A percentile compares a stretch with the other conserved stretches of the same genome.
Conservation (phyloP, 2,113 vertebrate genomes). For the Ctenomys sociabilis region DNA sequence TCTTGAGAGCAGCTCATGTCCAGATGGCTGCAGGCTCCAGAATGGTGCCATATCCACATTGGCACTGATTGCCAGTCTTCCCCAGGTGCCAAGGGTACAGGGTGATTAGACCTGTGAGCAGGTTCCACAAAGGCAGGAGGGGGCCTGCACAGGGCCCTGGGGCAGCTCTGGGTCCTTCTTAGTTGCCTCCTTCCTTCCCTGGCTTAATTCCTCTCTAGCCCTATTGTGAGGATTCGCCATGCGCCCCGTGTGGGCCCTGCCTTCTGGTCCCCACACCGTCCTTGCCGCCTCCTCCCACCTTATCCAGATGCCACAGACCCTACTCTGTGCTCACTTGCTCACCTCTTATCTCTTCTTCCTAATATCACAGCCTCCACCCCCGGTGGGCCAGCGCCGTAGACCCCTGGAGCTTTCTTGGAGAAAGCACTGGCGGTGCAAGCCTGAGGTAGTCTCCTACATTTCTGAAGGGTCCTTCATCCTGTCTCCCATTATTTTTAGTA, state of each 20-base stretch:
- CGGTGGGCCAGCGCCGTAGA: background rate
- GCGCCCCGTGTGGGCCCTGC: background rate
- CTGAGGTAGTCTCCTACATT: background rate
- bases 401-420: background rate
- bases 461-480: background rate
- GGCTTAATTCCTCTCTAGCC: background rate
- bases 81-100: background rate
- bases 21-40: background rate
- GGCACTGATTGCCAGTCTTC: background rate
- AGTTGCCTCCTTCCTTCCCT: background rate
- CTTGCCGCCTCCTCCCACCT: too few species aligned
- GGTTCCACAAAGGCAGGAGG: background rate
- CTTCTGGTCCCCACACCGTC: too few species aligned
- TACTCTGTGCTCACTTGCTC: background rate
- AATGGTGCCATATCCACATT: rapidly evolving
- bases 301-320: background rate
- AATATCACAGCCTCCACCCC: background rate
- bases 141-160: background rate
- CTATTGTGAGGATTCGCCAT: background rate
- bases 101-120: background rate
- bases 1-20: background rate
- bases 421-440: background rate
- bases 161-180: too few species aligned
- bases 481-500: background rate
- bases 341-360: background rate